Evolutionary conservation across 2,888 invertebrate species (phyloP), one percentile per base, ranked within the genome.

Genomic region (Chalcis sispes): DNA sequence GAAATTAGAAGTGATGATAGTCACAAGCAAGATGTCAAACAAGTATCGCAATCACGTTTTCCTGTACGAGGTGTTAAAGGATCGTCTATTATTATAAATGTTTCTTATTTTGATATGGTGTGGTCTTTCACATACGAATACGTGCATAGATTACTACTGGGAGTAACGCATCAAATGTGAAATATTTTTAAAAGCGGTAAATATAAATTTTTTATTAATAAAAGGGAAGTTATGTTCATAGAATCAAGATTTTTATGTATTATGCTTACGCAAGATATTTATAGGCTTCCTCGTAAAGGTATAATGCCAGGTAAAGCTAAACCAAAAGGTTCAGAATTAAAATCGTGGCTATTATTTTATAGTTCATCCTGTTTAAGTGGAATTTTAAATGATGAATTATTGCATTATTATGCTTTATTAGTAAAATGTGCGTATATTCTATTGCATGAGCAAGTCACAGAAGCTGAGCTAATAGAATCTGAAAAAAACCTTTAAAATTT

Each of bases 81-180:
- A 13, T 25, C 25, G 1, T 27, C 27, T 10, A 25, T 1, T 54
- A 25, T 54, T 3, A 54, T 2, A 27, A 23, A 62, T 2, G 29
- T 79, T 20, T 73, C 79, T 2, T 13, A 58, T 56, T 71, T 77
- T 48, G 61, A 79, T 58, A 75, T 79, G 10, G 66, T 78, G 15
- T 71, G 74, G 65, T 75, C 65, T 54, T 80, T 70, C 27, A 72
- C 77, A 23, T 75, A 77, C 4, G 79, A 80, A 23, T 79, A 75
- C 8, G 73, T 79, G 77, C 78, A 80, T 15, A 58, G 62, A 10
- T 56, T 78, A 40, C 40, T 66, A 13, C 27, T 54, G 1, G 80
- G 76, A 1, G 76, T 79, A 25, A 64, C 62, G 8, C 58, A 70
- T 52, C 58, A 78, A 15, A 67, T 79, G 46, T 23, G 66, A 67